Conservation (phyloP, 1,140 invertebrate genomes). For the Drosophila nebulosa region DNA sequence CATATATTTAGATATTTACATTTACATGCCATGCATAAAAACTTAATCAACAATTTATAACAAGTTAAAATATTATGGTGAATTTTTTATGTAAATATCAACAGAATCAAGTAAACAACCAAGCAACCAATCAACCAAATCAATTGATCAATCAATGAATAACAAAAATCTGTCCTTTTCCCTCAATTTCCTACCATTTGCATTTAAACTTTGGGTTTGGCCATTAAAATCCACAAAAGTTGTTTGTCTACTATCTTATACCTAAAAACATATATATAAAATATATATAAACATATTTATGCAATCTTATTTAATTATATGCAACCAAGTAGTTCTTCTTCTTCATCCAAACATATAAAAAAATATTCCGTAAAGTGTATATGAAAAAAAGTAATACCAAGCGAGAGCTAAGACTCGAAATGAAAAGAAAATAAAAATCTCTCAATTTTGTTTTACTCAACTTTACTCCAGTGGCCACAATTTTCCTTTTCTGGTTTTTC, state of each 20-base stretch:
- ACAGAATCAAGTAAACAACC: neutral
- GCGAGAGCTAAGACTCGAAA: constrained; percentile 23
- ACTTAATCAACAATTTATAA: neutral
- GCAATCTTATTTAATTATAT: constrained; percentile 8
- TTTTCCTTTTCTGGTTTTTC: constrained; percentile 79
- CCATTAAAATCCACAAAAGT: constrained; percentile 1
- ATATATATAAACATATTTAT: constrained; percentile 27
- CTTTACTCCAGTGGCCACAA: constrained; percentile 71
- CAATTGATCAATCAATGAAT: neutral
- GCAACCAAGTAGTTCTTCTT: constrained; percentile 25
- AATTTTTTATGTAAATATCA: neutral
- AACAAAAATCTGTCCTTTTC: neutral
- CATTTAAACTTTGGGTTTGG: constrained; percentile 1
- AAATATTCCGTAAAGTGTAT: neutral
- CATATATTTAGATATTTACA: no score
- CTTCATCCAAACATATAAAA: neutral
- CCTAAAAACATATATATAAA: neutral
- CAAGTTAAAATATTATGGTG: neutral
- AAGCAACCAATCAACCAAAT: neutral
- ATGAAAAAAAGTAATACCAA: constrained; percentile 2
- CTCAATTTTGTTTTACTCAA: constrained; percentile 11
- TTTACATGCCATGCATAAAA: neutral
- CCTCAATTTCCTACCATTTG: neutral
- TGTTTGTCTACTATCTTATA: constrained; percentile 11
- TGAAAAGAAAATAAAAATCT: constrained; percentile 57